phyloP scores from a whole-genome alignment of 2,797 vertebrate genomes.

The Trachops cirrhosus region DNA sequence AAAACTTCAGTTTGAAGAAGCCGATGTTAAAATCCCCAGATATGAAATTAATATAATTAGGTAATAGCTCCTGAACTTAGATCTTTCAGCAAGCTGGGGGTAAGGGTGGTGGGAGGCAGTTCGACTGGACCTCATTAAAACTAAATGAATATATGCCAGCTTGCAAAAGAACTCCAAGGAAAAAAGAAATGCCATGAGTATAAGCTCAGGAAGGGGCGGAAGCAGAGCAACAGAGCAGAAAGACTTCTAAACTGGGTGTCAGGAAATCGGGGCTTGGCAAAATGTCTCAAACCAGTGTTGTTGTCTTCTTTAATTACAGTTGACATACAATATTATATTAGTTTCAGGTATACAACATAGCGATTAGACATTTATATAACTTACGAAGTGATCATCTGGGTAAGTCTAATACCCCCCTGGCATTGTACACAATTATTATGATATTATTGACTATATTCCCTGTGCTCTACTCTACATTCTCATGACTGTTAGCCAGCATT shows the following conservation, averaged over 20 bases:
- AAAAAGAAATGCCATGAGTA: background rate
- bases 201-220: background rate
- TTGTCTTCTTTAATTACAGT: background rate
- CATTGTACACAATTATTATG: background rate
- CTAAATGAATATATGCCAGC: slow-evolving; percentile 24
- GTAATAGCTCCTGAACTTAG: slow-evolving; percentile 57
- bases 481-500: background rate
- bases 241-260: background rate
- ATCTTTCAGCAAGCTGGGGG: slow-evolving; percentile 34
- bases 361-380: background rate
- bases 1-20: slow-evolving; percentile 58
- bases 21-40: slow-evolving; percentile 58
- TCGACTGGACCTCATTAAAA: slow-evolving; percentile 62
- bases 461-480: background rate
- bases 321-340: background rate
- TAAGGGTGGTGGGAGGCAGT: background rate
- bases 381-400: background rate
- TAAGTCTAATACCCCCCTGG: background rate
- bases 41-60: slow-evolving; percentile 71
- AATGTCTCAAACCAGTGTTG: background rate
- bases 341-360: background rate
- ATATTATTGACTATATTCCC: background rate
- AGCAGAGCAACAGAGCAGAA: background rate
- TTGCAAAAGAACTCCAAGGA: background rate
- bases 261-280: background rate